Evolutionary conservation across 1,140 invertebrate genomes (phyloP).

Genomic region (Lordiphosa collinella): DNA sequence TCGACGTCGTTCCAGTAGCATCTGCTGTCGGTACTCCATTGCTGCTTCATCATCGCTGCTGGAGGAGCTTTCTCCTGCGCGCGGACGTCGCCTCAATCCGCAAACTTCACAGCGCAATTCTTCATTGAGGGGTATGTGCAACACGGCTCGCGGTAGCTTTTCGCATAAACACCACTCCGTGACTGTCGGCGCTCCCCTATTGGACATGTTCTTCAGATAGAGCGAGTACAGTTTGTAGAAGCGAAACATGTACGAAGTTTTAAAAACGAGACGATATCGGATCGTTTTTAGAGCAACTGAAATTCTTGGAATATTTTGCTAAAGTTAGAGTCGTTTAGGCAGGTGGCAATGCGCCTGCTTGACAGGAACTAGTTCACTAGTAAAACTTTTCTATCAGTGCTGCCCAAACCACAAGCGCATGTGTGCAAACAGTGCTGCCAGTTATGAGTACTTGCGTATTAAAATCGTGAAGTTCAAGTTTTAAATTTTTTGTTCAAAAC

Average conservation of each 20-base stretch:
- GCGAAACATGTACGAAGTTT: constrained; percentile 45
- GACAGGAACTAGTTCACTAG: too few species aligned
- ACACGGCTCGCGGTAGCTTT: constrained; percentile 42
- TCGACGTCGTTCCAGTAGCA: constrained; percentile 7
- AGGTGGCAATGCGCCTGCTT: too few species aligned
- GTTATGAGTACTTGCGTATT: too few species aligned
- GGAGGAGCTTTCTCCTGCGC: not conserved
- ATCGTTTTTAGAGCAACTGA: not conserved
- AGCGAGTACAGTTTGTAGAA: constrained; percentile 59
- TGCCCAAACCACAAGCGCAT: not conserved
- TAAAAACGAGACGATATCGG: not conserved
- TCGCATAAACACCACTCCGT: constrained; percentile 43
- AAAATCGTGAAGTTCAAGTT: too few species aligned
- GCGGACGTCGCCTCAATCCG: constrained; percentile 25
- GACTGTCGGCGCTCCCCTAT: not conserved
- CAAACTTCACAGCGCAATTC: constrained; percentile 37
- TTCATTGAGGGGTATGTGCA: constrained; percentile 23
- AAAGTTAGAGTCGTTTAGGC: too few species aligned
- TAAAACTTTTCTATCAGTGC: not conserved
- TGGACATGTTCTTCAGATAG: constrained; percentile 37
- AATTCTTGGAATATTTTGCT: not conserved
- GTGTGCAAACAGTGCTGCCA: too few species aligned
- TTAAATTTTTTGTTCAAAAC: too few species aligned
- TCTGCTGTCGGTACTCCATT: not conserved
- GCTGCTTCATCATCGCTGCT: constrained; percentile 43